phyloP scores from a whole-genome alignment of 2,888 invertebrate species.

The Agriotes lineatus region DNA sequence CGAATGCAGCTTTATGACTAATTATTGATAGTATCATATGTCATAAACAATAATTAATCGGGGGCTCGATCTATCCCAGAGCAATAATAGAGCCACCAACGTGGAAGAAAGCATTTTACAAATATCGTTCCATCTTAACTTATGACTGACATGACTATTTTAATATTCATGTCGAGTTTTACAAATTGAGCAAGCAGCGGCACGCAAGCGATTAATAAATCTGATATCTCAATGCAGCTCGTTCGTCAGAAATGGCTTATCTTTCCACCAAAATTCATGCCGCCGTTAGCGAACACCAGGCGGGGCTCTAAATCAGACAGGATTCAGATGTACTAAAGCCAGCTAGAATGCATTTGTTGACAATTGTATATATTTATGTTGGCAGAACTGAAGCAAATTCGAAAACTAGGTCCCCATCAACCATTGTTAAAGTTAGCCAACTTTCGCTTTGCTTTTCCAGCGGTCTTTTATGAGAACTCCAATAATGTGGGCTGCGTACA shows the following conservation, averaged over 20 bases:
- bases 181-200: slow-evolving; percentile 26
- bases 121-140: slow-evolving; percentile 16
- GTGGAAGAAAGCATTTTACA: slow-evolving; percentile 2
- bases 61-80: not conserved
- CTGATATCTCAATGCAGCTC: slow-evolving; percentile 33
- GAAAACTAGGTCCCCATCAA: too few species aligned
- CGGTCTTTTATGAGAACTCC: too few species aligned
- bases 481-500: not conserved
- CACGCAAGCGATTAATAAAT: slow-evolving; percentile 32
- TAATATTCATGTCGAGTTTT: slow-evolving; percentile 26
- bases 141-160: slow-evolving; percentile 21
- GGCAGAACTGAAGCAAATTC: too few species aligned
- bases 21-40: too few species aligned
- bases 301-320: slow-evolving; percentile 26
- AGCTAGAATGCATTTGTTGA: slow-evolving; percentile 20
- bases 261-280: slow-evolving; percentile 31
- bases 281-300: slow-evolving; percentile 17
- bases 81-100: not conserved
- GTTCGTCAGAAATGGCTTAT: slow-evolving; percentile 36
- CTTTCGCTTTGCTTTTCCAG: too few species aligned
- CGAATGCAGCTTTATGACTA: too few species aligned
- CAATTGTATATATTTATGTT: slow-evolving; percentile 14
- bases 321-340: slow-evolving; percentile 2
- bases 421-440: not conserved
- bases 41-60: not conserved